Evolutionary conservation across 1,140 invertebrate genomes (phyloP).

Genomic region (Archegozetes longisetosus): DNA sequence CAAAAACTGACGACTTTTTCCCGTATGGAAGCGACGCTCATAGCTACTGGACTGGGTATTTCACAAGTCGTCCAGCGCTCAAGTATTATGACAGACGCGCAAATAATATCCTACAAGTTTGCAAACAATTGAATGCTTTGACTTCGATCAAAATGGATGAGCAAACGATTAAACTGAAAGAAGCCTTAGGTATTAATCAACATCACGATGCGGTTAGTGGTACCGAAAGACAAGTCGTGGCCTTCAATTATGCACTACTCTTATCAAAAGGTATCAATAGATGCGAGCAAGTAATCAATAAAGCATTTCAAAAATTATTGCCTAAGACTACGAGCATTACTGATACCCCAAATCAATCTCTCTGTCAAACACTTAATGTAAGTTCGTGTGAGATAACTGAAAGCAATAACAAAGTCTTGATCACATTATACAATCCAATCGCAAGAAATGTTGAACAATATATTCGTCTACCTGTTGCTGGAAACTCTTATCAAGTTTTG

Average conservation of each 20-base stretch:
- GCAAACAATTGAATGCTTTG: not conserved
- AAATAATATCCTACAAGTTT: slow-evolving; percentile 58
- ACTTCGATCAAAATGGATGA: not conserved
- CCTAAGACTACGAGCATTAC: not conserved
- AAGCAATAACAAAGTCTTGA: slow-evolving; percentile 39
- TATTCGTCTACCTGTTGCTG: slow-evolving; percentile 46
- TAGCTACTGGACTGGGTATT: slow-evolving; percentile 90
- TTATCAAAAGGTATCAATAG: not conserved
- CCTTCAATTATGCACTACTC: slow-evolving; percentile 61
- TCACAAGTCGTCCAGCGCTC: slow-evolving; percentile 50
- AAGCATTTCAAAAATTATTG: slow-evolving; percentile 40
- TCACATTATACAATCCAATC: slow-evolving; percentile 65
- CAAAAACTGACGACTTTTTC: slow-evolving; percentile 60
- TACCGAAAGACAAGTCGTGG: slow-evolving; percentile 75
- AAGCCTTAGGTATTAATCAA: not conserved
- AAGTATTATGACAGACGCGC: slow-evolving; percentile 35
- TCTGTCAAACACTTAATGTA: not conserved
- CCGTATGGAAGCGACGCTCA: slow-evolving; percentile 33
- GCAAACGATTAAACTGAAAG: slow-evolving; percentile 6
- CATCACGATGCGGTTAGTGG: slow-evolving; percentile 68
- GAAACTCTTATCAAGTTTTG: not conserved
- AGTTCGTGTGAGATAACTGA: slow-evolving; percentile 57
- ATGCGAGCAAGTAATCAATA: slow-evolving; percentile 31
- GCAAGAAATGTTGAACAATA: slow-evolving; percentile 40
- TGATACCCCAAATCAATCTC: not conserved